These are phyloP conservation scores for Leiothrix lutea DNA, from an alignment of 2,113 vertebrate species.

Conservation along the genomic window DNA sequence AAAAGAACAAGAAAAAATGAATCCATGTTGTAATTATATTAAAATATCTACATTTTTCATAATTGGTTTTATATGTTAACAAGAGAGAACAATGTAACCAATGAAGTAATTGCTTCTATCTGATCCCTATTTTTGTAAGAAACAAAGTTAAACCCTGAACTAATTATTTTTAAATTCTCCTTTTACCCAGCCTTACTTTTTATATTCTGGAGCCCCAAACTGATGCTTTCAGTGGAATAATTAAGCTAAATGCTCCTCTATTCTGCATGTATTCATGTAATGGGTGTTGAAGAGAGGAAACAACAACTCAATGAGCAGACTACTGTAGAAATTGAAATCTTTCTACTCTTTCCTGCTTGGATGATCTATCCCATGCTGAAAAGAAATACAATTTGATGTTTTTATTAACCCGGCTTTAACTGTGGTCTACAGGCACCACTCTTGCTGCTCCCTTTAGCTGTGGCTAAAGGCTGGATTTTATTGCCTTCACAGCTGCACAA, in stretches of 20 bases:
- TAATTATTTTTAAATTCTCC: slow-evolving; percentile 8
- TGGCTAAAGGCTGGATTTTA: background rate
- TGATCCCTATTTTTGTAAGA: background rate
- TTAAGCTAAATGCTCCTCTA: slow-evolving; percentile 11
- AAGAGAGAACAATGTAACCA: background rate
- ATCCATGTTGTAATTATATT: background rate
- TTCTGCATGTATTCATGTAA: slow-evolving; percentile 9
- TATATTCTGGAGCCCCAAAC: background rate
- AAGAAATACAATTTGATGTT: background rate
- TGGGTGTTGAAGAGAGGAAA: background rate
- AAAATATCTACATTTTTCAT: slow-evolving; percentile 23
- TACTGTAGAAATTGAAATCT: background rate
- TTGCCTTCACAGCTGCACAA: background rate
- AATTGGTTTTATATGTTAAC: slow-evolving; percentile 16
- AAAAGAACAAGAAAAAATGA: background rate
- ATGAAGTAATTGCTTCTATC: slow-evolving; percentile 14
- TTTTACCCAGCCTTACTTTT: background rate
- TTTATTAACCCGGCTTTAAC: background rate
- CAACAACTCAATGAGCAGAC: background rate
- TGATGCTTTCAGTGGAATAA: slow-evolving; percentile 28
- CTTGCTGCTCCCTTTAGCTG: background rate
- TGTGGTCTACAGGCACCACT: background rate
- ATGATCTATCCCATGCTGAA: background rate
- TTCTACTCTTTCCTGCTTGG: background rate
- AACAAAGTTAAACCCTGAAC: background rate